A percentile compares a stretch with the other conserved stretches of the same genome.
phyloP scores from a whole-genome alignment of 2,888 invertebrate species.

The Ommatoiulus sabulosus region DNA sequence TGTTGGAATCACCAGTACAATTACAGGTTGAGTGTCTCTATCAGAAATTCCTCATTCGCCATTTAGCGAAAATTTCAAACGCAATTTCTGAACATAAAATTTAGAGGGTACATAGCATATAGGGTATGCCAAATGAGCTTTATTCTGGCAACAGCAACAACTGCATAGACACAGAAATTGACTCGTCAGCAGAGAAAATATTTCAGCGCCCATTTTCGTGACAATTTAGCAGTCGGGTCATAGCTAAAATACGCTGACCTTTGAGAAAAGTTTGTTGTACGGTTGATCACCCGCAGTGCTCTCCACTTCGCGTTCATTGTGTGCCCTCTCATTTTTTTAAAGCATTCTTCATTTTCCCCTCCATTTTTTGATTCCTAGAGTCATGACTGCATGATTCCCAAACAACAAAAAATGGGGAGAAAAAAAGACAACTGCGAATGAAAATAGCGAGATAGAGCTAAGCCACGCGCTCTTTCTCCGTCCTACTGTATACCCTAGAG shows the following conservation, averaged over 20 bases:
- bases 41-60: too few relatives aligned
- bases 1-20: too few relatives aligned
- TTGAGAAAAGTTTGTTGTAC: neutral
- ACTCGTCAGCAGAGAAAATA: neutral
- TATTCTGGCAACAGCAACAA: neutral
- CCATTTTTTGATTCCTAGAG: conserved; percentile 25
- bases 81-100: too few relatives aligned
- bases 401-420: neutral
- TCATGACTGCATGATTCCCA: neutral
- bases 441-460: neutral
- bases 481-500: neutral
- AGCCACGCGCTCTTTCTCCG: neutral
- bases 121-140: neutral
- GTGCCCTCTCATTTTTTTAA: neutral
- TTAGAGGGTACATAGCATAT: neutral
- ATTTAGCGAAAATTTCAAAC: too few relatives aligned
- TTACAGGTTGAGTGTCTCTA: too few relatives aligned
- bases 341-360: conserved; percentile 43
- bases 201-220: neutral
- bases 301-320: neutral
- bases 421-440: neutral
- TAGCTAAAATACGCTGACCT: neutral
- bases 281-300: neutral
- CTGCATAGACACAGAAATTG: neutral
- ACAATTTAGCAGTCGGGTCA: neutral